Evolutionary conservation across 1,140 invertebrate species (phyloP), one percentile per base, ranked within the genome.

Genomic region (Brachionus calyciflorus): DNA sequence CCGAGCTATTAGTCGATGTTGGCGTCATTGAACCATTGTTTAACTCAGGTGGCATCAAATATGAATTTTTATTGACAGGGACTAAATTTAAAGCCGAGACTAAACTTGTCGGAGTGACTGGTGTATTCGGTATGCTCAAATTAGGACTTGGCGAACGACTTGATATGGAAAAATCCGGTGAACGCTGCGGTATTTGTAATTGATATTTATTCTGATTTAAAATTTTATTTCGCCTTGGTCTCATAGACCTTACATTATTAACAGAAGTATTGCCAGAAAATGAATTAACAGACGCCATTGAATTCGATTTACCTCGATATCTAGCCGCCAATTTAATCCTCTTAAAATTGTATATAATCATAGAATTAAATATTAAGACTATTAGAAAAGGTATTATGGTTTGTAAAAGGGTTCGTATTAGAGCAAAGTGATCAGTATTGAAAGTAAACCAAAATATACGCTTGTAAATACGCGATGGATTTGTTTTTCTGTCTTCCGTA

Each of bases 341-440:
- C 28, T 73, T 73, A 26, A 73, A 73, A 33, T 73, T 73, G 46
- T 73, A 21, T 9, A 73, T 73, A 37, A 73, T 73, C 51, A 73
- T 21, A 2, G 51, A 73, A 30, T 73, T 73, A 28, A 73, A 55
- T 33, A 73, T 24, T 21, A 73, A 19, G 6, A 73, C 69, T 7
- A 55, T 19, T 30, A 49, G n/a, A 73, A 73, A 73, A 28, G 69
- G 69, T 33, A 73, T 51, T 14, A 73, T 73, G 0, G 69, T 51
- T 26, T 73, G 69, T 30, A 73, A n/a, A 26, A 73, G 21, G 3
- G 48, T 21, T 73, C 69, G 49, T n/a, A 28, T 28, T 6, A 73
- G 46, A 4, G 46, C 46, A 73, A 51, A 73, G 19, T 51, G 28
- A 12, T 40, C 51, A 33, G 9, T 73, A 33, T 73, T 73, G 46